Evolutionary conservation across 2,888 invertebrate genomes (phyloP).

Genomic region (Gymnosoma rotundatum): DNA sequence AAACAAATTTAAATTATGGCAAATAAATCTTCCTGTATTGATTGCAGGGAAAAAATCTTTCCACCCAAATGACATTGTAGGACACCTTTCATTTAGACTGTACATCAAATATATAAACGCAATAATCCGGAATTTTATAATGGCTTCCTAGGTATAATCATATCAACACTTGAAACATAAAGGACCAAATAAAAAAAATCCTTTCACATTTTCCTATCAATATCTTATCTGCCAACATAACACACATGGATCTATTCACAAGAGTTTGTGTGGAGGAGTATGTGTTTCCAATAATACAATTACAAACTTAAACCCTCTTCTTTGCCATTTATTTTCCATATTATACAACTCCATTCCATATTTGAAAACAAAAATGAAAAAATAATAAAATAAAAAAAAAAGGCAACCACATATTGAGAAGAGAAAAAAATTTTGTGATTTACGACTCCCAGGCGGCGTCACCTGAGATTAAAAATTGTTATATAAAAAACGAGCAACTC

Average conservation of each 20-base stretch:
- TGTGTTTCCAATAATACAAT: constrained; percentile 48
- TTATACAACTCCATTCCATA: constrained; percentile 67
- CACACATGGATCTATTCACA: neutral
- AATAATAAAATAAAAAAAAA: constrained; percentile 31
- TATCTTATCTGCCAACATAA: constrained; percentile 71
- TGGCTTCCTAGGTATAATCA: constrained; percentile 70
- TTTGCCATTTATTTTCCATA: constrained; percentile 40
- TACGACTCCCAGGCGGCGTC: constrained; percentile 82
- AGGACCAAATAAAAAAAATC: constrained; percentile 42
- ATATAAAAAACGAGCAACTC: constrained; percentile 65
- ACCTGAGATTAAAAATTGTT: constrained; percentile 81
- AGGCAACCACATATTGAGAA: constrained; percentile 57
- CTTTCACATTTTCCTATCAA: constrained; percentile 75
- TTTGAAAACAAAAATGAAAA: constrained; percentile 42
- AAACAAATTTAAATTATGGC: constrained; percentile 55
- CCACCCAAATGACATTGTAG: constrained; percentile 11
- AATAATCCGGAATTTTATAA: constrained; percentile 69
- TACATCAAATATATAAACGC: constrained; percentile 69
- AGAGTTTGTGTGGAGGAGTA: neutral
- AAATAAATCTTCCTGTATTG: constrained; percentile 56
- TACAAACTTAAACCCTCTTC: constrained; percentile 55
- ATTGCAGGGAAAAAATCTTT: constrained; percentile 3
- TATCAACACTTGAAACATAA: constrained; percentile 64
- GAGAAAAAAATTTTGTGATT: constrained; percentile 74
- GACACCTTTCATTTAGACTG: constrained; percentile 68